Percentiles rank a stretch among this genome's conserved stretches.
These are phyloP conservation scores for Aphelenchoides besseyi DNA, from an alignment of 1,140 invertebrate genomes.

Conservation along the genomic window DNA sequence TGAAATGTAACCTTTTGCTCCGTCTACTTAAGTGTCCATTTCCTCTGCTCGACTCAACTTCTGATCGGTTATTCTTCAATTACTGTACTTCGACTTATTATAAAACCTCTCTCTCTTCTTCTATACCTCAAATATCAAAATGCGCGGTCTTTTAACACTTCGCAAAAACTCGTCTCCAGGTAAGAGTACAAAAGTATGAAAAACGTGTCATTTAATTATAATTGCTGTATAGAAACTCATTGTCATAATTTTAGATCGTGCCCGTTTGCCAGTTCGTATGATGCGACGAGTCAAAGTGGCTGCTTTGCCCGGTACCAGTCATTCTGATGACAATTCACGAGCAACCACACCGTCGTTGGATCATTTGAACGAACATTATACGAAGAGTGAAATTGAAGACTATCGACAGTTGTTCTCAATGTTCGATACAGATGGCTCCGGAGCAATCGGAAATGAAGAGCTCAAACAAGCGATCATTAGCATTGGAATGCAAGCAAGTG, in stretches of 20 bases:
- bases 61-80: no score
- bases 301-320: constrained; percentile 22
- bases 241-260: constrained; percentile 13
- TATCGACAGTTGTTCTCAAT: constrained; percentile 55
- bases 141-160: not conserved
- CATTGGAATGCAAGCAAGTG: constrained; percentile 54
- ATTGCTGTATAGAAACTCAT: not conserved
- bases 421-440: constrained; percentile 62
- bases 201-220: not conserved
- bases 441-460: constrained; percentile 60
- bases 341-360: constrained; percentile 12
- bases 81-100: no score
- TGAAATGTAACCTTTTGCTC: no score
- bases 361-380: constrained; percentile 10
- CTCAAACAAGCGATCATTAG: constrained; percentile 56
- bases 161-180: not conserved
- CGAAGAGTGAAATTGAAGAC: constrained; percentile 23
- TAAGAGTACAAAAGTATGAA: not conserved
- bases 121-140: no score
- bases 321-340: constrained; percentile 17
- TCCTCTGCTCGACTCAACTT: no score
- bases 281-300: constrained; percentile 30
- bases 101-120: no score
- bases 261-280: constrained; percentile 22
- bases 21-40: no score